Evolutionary conservation across 64 coral and sea anemone species (phyloP).

Genomic region (Orbicella faveolata): DNA sequence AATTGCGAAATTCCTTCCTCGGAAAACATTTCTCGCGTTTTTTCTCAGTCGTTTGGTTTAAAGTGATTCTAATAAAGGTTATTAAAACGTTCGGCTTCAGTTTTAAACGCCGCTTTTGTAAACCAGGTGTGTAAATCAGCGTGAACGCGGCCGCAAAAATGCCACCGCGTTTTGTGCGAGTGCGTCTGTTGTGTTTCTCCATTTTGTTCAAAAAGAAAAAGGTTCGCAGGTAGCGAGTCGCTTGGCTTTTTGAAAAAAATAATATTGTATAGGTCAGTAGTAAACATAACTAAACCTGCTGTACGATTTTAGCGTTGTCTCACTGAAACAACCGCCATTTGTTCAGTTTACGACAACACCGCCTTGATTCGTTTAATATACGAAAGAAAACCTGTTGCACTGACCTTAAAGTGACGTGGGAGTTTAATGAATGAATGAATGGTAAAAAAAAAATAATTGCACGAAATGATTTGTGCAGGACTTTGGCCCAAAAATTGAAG

Average conservation of each 20-base stretch:
- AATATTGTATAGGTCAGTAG: neutral
- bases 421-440: neutral
- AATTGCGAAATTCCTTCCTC: neutral
- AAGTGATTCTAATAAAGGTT: neutral
- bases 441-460: neutral
- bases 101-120: neutral
- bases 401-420: neutral
- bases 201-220: neutral
- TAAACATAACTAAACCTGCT: conserved; percentile 9
- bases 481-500: neutral
- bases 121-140: conserved; percentile 15
- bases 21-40: neutral
- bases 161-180: neutral
- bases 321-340: neutral
- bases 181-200: neutral
- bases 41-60: neutral
- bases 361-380: neutral
- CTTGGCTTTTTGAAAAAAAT: neutral
- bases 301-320: neutral
- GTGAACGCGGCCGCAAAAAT: neutral
- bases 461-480: neutral
- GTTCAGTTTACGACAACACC: neutral
- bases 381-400: neutral
- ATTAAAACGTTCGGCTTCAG: neutral
- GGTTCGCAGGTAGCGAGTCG: neutral